Evolutionary conservation across 1,140 invertebrate species (phyloP), one percentile per base, ranked within the genome.

Genomic region (Drosophila hydei): DNA sequence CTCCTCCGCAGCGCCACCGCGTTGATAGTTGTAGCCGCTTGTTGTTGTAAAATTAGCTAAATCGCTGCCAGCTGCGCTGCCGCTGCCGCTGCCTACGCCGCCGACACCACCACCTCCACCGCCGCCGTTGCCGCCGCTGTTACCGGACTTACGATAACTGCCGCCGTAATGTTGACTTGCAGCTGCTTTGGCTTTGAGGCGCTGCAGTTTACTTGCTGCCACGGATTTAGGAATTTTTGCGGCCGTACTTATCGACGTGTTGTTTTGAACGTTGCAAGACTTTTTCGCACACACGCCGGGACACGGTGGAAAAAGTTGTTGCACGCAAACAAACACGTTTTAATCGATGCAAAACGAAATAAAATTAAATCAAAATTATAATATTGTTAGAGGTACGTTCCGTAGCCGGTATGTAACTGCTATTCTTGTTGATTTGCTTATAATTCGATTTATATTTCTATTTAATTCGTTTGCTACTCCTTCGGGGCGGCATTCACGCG

Each of bases 161-260:
- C 76, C 67, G 67, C 75, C 83, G 78, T 76, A 84, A 45, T 71
- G 87, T 78, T 90, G 79, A 79, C 77, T 85, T 63, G 83, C 89
- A 79, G 89, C 83, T 75, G 87, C 89, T 75, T 90, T 90, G 78
- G 89, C 89, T 75, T 90, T 90, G 52, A 90, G 89, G 79, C 89
- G 89, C 72, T 90, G 89, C 74, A 90, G 80, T 73, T 89, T 90
- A 48, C 68, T 79, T 68, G 84, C 85, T 75, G 77, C 80, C 78
- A 75, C 72, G 78, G 89, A 77, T 64, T 90, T 90, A 36, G 89
- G 89, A 90, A 90, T 90, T 85, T 90, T 85, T 79, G 63, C 77
- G 80, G 80, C 80, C 77, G 74, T 85, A 43, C 56, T 74, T 62
- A 50, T 81, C 75, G 64, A 83, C 70, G 75, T 83, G 79, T 71